Evolutionary conservation across 1,140 invertebrate genomes (phyloP), one percentile per base, ranked within the genome.

Genomic region (Eueides isabella): DNA sequence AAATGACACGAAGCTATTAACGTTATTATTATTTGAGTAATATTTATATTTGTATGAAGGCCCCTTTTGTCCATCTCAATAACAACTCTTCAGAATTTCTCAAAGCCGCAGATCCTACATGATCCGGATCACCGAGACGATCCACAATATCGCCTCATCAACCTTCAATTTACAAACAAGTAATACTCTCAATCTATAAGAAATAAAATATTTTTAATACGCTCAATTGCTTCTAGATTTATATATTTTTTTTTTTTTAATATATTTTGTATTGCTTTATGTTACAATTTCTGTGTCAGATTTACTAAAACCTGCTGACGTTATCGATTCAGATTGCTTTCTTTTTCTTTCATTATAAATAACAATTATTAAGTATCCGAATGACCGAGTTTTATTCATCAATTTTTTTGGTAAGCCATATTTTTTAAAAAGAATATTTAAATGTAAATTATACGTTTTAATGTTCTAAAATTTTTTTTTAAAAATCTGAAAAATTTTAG

Each of bases 31-130:
- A 23, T 55, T 11, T 12, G 9, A 55, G 23, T 26, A 11, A 55
- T 23, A 26, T 55, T 23, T 55, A 26, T 55, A 26, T 55, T 26
- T 55, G 23, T 55, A 26, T 12, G 19, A 23, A 55, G 11, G 48
- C 26, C 2, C 48, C 48, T 55, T 62, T 67, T 65, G 48, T 71
- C 71, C 74, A 63, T 62, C 41, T 71, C 62, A 48, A 66, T 71
- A 55, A 70, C 74, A 76, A 67, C 71, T 70, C 75, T 72, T 72
- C 41, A 55, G 67, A 76, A 72, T 72, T 76, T 77, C 75, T 66
- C 38, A 69, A 35, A 44, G 31, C 63, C 67, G 26, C 19, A 67
- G 35, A 72, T 77, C 75, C 71, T 31, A 66, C 48, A 70, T 77
- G 71, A 77, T 77, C 71, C 75, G 33, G 61, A 62, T 67, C 67